A percentile compares a stretch with the other conserved stretches of the same genome.
phyloP scores from a whole-genome alignment of 1,140 invertebrate species.

The Arion vulgaris region DNA sequence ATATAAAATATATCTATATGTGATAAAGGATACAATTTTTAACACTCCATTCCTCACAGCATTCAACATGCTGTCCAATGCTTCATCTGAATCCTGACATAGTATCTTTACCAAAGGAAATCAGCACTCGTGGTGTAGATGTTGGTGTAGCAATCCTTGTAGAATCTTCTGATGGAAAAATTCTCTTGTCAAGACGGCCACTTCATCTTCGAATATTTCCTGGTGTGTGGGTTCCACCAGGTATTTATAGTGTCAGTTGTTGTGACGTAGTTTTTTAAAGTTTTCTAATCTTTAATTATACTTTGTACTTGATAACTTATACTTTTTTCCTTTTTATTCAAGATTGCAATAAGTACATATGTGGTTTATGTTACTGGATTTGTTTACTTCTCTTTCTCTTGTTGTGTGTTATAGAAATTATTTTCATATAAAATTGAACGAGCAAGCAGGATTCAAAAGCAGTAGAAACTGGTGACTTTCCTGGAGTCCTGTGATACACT shows the following conservation, averaged over 20 bases:
- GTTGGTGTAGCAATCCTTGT: conserved; percentile 70
- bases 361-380: too few relatives aligned
- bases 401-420: too few relatives aligned
- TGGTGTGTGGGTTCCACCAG: conserved; percentile 73
- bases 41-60: conserved; percentile 43
- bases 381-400: too few relatives aligned
- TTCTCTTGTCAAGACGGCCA: conserved; percentile 70
- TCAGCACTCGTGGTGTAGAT: conserved; percentile 62
- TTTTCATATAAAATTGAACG: too few relatives aligned
- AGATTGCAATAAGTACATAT: too few relatives aligned
- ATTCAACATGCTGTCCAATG: conserved; percentile 65
- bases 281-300: not conserved
- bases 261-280: not conserved
- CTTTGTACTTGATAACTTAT: not conserved
- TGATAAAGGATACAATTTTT: not conserved
- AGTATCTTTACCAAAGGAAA: conserved; percentile 46
- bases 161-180: conserved; percentile 65
- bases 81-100: conserved; percentile 43
- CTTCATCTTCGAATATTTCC: conserved; percentile 71
- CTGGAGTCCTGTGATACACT: too few relatives aligned
- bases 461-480: too few relatives aligned
- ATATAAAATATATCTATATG: too few relatives aligned
- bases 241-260: too few relatives aligned
- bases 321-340: not conserved
- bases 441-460: too few relatives aligned